Evolutionary conservation across 2,113 vertebrate species (phyloP).

Genomic region (Strix aluco): DNA sequence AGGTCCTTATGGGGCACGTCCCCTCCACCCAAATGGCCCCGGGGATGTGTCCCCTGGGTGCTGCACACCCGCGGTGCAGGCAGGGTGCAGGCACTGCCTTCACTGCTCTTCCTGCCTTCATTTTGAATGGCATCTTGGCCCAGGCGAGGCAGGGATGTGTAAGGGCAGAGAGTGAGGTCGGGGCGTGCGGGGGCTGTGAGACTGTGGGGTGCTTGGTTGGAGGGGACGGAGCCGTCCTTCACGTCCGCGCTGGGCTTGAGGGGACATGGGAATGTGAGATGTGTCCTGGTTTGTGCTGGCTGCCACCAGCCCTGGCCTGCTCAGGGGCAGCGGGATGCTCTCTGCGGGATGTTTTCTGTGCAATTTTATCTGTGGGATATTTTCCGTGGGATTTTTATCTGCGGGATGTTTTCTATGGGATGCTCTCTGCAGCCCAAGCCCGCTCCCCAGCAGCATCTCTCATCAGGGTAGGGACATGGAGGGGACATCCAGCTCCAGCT

Average conservation of each 20-base stretch:
- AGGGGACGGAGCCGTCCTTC: neutral
- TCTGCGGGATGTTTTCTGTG: neutral
- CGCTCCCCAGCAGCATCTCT: neutral
- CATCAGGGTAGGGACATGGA: rapidly evolving
- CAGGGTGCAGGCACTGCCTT: neutral
- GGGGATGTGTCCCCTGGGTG: neutral
- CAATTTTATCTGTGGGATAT: no score
- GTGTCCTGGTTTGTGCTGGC: neutral
- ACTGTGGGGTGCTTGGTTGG: neutral
- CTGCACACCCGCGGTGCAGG: neutral
- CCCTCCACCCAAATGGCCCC: neutral
- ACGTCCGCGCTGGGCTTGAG: neutral
- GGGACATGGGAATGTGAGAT: rapidly evolving
- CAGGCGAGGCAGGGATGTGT: neutral
- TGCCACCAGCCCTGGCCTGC: neutral
- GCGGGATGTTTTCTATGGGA: neutral
- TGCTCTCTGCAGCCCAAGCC: neutral
- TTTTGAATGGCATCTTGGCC: neutral
- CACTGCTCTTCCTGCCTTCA: rapidly evolving
- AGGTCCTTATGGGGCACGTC: rapidly evolving
- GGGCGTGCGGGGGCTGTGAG: neutral
- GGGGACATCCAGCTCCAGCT: neutral
- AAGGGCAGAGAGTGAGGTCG: neutral
- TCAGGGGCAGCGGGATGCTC: neutral
- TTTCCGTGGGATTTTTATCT: no score